Base-by-base conservation (phyloP, 2,113 vertebrate genomes). In the Corvus cornix region DNA sequence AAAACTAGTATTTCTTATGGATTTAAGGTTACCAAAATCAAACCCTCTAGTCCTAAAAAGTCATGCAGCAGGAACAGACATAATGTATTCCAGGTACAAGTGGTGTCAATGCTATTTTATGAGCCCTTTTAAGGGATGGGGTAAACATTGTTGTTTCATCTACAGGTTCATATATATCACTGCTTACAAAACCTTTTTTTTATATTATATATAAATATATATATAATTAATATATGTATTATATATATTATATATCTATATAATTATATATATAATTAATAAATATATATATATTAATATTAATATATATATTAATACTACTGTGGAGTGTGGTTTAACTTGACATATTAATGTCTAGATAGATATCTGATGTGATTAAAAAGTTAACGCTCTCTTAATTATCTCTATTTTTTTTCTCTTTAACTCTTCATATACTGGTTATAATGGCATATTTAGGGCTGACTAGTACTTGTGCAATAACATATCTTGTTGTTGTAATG, bases 21-120 rank as follows among this genome's bases (percentile, higher is more conserved):
- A 92, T 94, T 98, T 96, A 96, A 89, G 70, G 44, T 89, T 86
- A 53, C 88, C 43, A 75, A 96, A 96, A 72, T 96, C 72, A 88
- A 26, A 97, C 93, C 86, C 0, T 3, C 78, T 92, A 66, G 72
- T 92, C 84, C 80, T 80, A 77, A 96, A 93, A 93, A 72, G 48
- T 77, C 87, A 77, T 23, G 9, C 0, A 18, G 59, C 64, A 74
- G 82, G 83, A 96, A 16, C 20, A 82, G 91, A 48, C 48, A 52
- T 79, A 66, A 97, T 62, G 30, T 85, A 53, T 39, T 89, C 41
- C 72, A 76, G 24, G 37, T 67, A 93, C 16, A 49, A 79, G 63
- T 1, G 6, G 27, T 77, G 48, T 81, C 80, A 90, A 5, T 1
- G 18, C 7, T 87, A 41, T 90, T 95, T 93, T 93, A 69, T 92